phyloP scores from a whole-genome alignment of 35 echinoderm and acorn worm species.

The Eucidaris tribuloides region DNA sequence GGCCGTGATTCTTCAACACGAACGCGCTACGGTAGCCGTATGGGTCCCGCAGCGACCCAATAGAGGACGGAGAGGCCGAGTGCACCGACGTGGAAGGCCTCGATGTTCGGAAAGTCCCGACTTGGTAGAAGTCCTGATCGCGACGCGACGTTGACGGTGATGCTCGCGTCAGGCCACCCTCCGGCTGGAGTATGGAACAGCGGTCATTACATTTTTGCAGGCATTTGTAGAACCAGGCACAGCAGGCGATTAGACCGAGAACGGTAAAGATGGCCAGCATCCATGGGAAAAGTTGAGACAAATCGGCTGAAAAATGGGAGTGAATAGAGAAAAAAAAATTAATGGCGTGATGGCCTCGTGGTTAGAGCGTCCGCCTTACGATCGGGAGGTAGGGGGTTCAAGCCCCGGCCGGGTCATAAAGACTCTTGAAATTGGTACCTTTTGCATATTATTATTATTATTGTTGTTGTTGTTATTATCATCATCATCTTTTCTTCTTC shows the following conservation, averaged over 20 bases:
- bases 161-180: not conserved
- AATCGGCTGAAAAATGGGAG: not conserved
- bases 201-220: conserved; percentile 46
- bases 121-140: not conserved
- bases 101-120: not conserved
- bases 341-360: too few species aligned
- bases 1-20: conserved; percentile 10
- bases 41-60: not conserved
- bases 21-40: conserved; percentile 6
- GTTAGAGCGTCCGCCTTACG: too few species aligned
- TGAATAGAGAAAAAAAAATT: too few species aligned
- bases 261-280: conserved; percentile 53
- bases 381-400: too few species aligned
- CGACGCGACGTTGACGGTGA: not conserved
- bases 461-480: too few species aligned
- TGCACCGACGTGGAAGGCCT: not conserved
- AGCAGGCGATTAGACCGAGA: conserved; percentile 49
- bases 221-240: conserved; percentile 60
- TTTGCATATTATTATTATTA: too few species aligned
- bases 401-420: too few species aligned
- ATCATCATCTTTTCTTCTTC: too few species aligned
- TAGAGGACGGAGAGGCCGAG: not conserved
- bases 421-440: too few species aligned
- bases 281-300: conserved; percentile 51
- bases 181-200: not conserved